These are phyloP conservation scores for Brachionus plicatilis DNA, from an alignment of 1,140 invertebrate species.

Conservation along the genomic window DNA sequence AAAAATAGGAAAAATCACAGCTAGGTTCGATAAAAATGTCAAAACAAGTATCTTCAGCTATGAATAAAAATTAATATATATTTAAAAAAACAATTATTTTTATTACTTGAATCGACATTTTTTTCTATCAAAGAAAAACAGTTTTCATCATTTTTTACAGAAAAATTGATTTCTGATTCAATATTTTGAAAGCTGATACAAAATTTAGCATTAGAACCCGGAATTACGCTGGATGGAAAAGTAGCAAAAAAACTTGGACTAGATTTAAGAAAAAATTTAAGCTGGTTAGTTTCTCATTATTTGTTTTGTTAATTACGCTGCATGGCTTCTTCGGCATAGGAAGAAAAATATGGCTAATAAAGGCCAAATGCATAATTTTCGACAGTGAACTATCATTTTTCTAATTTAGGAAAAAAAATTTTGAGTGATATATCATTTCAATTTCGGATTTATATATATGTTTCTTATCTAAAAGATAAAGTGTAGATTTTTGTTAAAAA, in stretches of 20 bases:
- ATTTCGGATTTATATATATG: not conserved
- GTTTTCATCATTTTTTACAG: not conserved
- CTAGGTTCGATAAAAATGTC: not conserved
- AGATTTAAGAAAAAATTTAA: not conserved
- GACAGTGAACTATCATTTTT: constrained; percentile 13
- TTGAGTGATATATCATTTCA: not conserved
- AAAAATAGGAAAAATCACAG: not conserved
- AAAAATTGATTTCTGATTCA: not conserved
- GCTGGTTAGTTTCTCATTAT: not conserved
- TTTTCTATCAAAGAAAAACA: not conserved
- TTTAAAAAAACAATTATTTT: not conserved
- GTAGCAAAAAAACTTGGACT: constrained; percentile 12
- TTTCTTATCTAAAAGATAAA: not conserved
- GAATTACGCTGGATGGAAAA: constrained; percentile 18
- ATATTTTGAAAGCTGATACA: constrained; percentile 22
- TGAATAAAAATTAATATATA: not conserved
- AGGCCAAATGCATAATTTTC: not conserved
- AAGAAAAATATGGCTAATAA: not conserved
- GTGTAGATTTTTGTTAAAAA: not conserved
- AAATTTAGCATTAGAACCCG: constrained; percentile 2
- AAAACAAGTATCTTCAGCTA: not conserved
- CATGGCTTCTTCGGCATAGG: not conserved
- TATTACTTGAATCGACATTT: not conserved
- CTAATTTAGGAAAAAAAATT: not conserved
- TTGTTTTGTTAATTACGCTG: not conserved